Percentiles rank a stretch among this genome's conserved stretches.
phyloP scores from a whole-genome alignment of 2,888 invertebrate genomes.

The Acanthosepion esculentum region DNA sequence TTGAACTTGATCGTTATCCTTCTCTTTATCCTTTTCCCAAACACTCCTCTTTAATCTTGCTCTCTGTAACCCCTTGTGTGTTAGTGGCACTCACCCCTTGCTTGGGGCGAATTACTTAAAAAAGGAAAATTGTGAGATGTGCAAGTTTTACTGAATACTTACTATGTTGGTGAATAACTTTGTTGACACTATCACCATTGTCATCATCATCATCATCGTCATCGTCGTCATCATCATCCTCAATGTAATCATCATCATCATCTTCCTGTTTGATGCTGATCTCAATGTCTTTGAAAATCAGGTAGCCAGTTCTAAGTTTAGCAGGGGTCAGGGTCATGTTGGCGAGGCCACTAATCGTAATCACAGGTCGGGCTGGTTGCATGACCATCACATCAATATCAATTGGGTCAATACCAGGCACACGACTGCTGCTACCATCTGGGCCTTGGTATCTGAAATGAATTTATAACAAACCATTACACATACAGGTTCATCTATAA shows the following conservation, averaged over 20 bases:
- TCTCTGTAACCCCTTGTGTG: too few relatives aligned
- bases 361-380: slow-evolving; percentile 88
- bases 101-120: too few relatives aligned
- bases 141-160: neutral
- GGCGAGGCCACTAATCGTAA: slow-evolving; percentile 85
- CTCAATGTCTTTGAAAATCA: slow-evolving; percentile 89
- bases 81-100: too few relatives aligned
- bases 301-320: slow-evolving; percentile 88
- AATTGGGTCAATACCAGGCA: slow-evolving; percentile 69
- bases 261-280: slow-evolving; percentile 77
- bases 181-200: slow-evolving; percentile 52
- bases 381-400: slow-evolving; percentile 91
- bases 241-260: slow-evolving; percentile 55
- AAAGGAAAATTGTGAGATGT: too few relatives aligned
- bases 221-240: slow-evolving; percentile 51
- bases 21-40: too few relatives aligned
- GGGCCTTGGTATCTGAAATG: neutral
- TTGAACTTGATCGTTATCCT: too few relatives aligned
- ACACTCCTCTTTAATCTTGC: too few relatives aligned
- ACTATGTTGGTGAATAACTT: neutral
- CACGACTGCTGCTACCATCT: neutral
- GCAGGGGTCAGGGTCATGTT: slow-evolving; percentile 90
- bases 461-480: neutral
- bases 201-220: slow-evolving; percentile 51
- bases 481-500: too few relatives aligned